Evolutionary conservation across 2,888 invertebrate genomes (phyloP).

Genomic region (Rhagonycha fulva): DNA sequence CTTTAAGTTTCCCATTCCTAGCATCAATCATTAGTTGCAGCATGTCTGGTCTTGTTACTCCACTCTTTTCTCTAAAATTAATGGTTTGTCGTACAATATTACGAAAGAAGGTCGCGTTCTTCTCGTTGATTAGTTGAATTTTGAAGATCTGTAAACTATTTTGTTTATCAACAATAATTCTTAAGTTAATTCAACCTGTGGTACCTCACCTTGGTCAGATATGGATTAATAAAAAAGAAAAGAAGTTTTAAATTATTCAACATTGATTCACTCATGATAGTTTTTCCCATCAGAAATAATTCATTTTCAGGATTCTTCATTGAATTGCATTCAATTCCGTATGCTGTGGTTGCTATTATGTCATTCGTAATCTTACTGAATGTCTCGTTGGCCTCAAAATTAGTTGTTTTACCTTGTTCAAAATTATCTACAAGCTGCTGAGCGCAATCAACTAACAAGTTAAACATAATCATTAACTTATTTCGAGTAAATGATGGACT

Average conservation of each 20-base stretch:
- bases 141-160: background rate
- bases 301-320: slow-evolving; percentile 54
- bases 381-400: slow-evolving; percentile 1
- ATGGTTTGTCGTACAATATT: background rate
- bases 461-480: slow-evolving; percentile 34
- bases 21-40: too few relatives aligned
- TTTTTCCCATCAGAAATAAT: background rate
- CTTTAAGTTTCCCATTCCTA: too few relatives aligned
- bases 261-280: background rate
- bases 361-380: slow-evolving; percentile 51
- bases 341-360: slow-evolving; percentile 56
- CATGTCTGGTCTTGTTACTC: too few relatives aligned
- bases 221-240: background rate
- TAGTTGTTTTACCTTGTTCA: background rate
- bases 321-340: slow-evolving; percentile 57
- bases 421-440: slow-evolving; percentile 29
- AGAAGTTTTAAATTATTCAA: background rate
- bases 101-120: background rate
- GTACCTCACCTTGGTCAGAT: background rate
- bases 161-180: too few relatives aligned
- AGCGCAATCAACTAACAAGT: slow-evolving; percentile 29
- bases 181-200: too few relatives aligned
- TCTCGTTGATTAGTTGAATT: background rate
- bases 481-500: slow-evolving; percentile 35
- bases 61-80: too few relatives aligned